Percentiles rank a stretch among this genome's conserved stretches.
phyloP scores from a whole-genome alignment of 1,140 invertebrate species.

The Gonatopus flavifemur region DNA sequence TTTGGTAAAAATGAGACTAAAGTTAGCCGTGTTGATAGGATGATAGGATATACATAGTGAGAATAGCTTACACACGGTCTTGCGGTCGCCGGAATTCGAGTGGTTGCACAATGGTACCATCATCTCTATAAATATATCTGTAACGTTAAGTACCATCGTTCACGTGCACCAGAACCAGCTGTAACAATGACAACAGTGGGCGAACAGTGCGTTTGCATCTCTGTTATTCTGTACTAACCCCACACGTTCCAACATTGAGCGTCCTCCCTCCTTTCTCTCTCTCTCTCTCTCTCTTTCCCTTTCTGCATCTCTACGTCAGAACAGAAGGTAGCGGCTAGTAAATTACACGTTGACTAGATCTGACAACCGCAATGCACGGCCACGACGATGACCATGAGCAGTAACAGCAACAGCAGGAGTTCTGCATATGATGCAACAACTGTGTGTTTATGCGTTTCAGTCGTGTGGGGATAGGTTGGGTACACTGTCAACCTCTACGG shows the following conservation, averaged over 20 bases:
- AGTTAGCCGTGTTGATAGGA: too few relatives aligned
- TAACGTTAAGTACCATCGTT: conserved; percentile 11
- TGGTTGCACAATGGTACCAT: conserved; percentile 5
- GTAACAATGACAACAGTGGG: conserved; percentile 17
- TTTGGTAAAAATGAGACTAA: too few relatives aligned
- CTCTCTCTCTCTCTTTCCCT: too few relatives aligned
- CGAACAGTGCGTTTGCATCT: conserved; percentile 8
- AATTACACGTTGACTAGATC: conserved; percentile 46
- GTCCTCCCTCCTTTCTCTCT: too few relatives aligned
- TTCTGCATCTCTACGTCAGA: conserved; percentile 21
- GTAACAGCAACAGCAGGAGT: not conserved
- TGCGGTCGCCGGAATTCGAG: conserved; percentile 20
- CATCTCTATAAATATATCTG: too few relatives aligned
- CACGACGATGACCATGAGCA: conserved; percentile 16
- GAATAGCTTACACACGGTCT: too few relatives aligned
- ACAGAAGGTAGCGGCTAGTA: conserved; percentile 26
- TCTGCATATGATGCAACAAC: conserved; percentile 28
- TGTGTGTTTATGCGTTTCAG: conserved; percentile 36
- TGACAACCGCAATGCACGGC: conserved; percentile 42
- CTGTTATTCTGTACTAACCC: conserved; percentile 10
- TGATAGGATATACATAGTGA: too few relatives aligned
- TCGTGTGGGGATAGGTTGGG: conserved; percentile 27
- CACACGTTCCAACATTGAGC: too few relatives aligned
- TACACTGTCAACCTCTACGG: conserved; percentile 23
- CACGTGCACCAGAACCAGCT: conserved; percentile 25